Evolutionary conservation across 2,113 vertebrate species (phyloP), one percentile per base, ranked within the genome.

Genomic region (Anolis carolinensis): DNA sequence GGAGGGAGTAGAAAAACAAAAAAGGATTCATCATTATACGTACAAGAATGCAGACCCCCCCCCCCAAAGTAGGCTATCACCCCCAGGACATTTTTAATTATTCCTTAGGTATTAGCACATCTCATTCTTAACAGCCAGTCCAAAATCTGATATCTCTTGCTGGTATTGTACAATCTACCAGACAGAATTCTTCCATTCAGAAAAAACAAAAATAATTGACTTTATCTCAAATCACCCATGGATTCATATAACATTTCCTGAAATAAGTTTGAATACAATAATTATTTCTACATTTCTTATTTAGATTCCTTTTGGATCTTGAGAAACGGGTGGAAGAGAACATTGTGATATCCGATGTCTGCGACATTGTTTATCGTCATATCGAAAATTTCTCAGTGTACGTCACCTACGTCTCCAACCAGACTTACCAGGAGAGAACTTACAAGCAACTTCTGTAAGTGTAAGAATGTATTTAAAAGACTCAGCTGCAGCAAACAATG

Each of bases 371-470:
- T 87, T 86, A 96, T 86, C n/a, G 93, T 72, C 98, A 99, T 0
- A 92, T 96, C 25, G 92, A 95, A 25, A 95, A 98, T 94, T 99
- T 99, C 94, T 96, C 94, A 0, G 98, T 98, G 81, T 99, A 99
- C 88, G 97, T 98, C 94, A 97, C 96, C 91, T 99, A 99, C 0
- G 98, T 99, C 89, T 98, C 98, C 92, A 99, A 99, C 94, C 98
- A 99, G 96, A 98, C 96, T 32, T 99, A 99, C 94, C 98, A 99
- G 95, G 98, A 99, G 93, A 97, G 98, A 93, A 96, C 98, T 88
- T 99, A 98, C 94, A 96, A 98, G 82, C 97, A 98, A 90, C 96
- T 99, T 94, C 95, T 98, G 98, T 99, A 93, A 98, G 98, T 97
- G 91, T 11, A 6, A 32, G 21, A 0, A 0, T 68, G 83, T 91